Evolutionary conservation across 2,113 vertebrate species (phyloP).

Genomic region (Otocyon megalotis): DNA sequence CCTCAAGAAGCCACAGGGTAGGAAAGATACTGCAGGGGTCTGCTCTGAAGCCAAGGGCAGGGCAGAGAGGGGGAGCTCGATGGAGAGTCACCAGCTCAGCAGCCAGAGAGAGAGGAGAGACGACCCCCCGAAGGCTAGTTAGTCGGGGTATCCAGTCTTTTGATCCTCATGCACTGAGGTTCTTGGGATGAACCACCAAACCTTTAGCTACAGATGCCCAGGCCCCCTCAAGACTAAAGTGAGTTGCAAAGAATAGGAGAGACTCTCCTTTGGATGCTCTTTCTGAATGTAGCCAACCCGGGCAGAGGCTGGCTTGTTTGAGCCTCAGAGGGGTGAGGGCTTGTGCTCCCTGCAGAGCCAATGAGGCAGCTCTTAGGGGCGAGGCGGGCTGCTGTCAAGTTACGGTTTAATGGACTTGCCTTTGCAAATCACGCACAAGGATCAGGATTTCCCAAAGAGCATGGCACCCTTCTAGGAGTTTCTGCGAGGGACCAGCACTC

Average conservation of each 20-base stretch:
- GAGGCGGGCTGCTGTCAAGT: background rate
- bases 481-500: background rate
- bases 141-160: background rate
- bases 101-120: background rate
- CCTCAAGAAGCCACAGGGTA: background rate
- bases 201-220: background rate
- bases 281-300: background rate
- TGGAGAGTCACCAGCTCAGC: background rate
- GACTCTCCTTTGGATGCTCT: background rate
- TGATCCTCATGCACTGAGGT: background rate
- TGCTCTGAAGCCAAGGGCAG: background rate
- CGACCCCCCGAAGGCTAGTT: background rate
- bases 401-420: background rate
- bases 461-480: accelerated
- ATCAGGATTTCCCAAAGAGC: background rate
- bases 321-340: background rate
- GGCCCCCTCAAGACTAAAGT: background rate
- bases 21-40: background rate
- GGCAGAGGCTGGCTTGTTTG: background rate
- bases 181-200: background rate
- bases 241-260: background rate
- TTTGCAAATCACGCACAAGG: background rate
- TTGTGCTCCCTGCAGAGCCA: background rate
- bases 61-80: background rate
- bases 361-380: background rate